phyloP scores from a whole-genome alignment of 2,113 vertebrate species.

The Elephas maximus region DNA sequence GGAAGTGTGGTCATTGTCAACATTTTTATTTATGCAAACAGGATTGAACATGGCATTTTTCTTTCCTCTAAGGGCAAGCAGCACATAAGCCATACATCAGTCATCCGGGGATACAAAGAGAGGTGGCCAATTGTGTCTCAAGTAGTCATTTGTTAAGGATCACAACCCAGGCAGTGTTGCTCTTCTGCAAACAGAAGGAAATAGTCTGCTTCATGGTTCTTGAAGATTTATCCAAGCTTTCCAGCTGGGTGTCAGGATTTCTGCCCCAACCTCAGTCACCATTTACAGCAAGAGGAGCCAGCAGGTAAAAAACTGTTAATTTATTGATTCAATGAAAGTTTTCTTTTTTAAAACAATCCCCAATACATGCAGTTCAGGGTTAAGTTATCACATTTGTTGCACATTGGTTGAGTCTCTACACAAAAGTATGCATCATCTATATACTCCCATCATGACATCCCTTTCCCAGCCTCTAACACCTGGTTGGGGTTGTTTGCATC shows the following conservation, averaged over 20 bases:
- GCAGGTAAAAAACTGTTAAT: constrained; percentile 82
- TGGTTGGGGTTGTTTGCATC: neutral
- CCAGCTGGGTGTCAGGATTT: constrained; percentile 56
- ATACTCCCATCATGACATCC: neutral
- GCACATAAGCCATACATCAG: neutral
- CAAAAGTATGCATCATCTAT: constrained; percentile 48
- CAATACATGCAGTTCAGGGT: constrained; percentile 83
- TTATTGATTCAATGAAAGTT: constrained; percentile 80
- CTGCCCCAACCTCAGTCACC: constrained; percentile 72
- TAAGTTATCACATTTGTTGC: constrained; percentile 80
- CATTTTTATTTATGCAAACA: constrained; percentile 77
- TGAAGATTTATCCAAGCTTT: constrained; percentile 74
- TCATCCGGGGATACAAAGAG: constrained; percentile 55
- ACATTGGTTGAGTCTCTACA: constrained; percentile 76
- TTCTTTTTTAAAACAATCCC: constrained; percentile 70
- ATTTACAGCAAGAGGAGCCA: constrained; percentile 82
- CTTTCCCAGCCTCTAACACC: constrained; percentile 41
- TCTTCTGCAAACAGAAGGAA: constrained; percentile 63
- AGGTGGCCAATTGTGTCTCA: constrained; percentile 48
- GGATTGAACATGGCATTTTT: constrained; percentile 58
- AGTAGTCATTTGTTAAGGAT: constrained; percentile 58
- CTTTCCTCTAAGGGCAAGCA: constrained; percentile 58
- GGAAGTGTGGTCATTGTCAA: constrained; percentile 46
- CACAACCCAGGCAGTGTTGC: constrained; percentile 46
- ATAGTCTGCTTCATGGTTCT: constrained; percentile 59